Conservation (phyloP, 2,113 vertebrate species). For the human region DNA sequence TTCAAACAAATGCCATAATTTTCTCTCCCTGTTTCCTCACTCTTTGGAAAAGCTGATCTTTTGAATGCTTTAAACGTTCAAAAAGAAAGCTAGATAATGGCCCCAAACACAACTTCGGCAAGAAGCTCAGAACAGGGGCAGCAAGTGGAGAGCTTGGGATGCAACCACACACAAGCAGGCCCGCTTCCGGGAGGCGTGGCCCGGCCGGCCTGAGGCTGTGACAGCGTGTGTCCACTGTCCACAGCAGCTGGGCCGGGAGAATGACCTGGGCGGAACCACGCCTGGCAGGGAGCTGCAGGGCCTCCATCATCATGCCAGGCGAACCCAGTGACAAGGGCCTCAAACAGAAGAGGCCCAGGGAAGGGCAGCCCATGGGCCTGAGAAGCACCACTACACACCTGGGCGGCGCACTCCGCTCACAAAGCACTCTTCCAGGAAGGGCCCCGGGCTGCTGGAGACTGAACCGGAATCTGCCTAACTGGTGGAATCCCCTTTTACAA, state of each 20-base stretch:
- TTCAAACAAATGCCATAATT: slow-evolving; percentile 82
- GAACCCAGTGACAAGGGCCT: neutral
- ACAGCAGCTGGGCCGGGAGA: neutral
- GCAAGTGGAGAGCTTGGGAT: neutral
- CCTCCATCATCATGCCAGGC: fast-evolving
- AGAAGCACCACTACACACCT: neutral
- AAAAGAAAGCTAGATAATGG: slow-evolving; percentile 69
- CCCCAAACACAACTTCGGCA: slow-evolving; percentile 46
- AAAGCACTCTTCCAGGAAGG: neutral
- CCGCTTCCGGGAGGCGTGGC: no score
- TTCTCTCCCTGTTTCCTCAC: slow-evolving; percentile 33
- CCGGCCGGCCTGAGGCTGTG: fast-evolving
- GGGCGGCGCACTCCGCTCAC: fast-evolving
- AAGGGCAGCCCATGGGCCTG: fast-evolving
- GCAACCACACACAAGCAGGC: neutral
- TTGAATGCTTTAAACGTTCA: slow-evolving; percentile 57
- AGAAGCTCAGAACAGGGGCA: neutral
- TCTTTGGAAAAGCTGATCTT: slow-evolving; percentile 64
- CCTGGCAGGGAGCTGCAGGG: no score
- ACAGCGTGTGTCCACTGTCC: fast-evolving
- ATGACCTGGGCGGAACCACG: neutral
- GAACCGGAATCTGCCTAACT: fast-evolving
- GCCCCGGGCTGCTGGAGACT: neutral
- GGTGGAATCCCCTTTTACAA: neutral
- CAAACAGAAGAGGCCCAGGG: no score